phyloP scores from a whole-genome alignment of 2,888 invertebrate species.

The Prosapia bicincta region DNA sequence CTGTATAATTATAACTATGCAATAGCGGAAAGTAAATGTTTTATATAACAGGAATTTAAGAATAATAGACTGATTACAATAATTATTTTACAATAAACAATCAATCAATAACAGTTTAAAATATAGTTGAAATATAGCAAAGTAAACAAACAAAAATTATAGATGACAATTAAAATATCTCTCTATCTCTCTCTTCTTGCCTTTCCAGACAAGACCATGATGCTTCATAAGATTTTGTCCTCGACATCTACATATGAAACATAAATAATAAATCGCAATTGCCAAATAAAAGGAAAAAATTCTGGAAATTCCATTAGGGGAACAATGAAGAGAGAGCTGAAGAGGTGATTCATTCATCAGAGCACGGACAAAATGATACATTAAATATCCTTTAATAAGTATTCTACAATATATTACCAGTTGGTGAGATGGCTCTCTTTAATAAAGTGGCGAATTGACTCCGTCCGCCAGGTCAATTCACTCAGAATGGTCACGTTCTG shows the following conservation, averaged over 20 bases:
- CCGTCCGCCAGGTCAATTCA: background rate
- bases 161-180: background rate
- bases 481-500: background rate
- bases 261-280: background rate
- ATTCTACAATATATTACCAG: background rate
- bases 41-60: too few relatives aligned
- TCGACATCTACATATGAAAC: background rate
- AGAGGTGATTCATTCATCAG: background rate
- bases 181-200: background rate
- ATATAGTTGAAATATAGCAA: too few relatives aligned
- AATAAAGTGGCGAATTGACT: conserved; percentile 1
- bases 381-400: background rate
- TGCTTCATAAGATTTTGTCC: background rate
- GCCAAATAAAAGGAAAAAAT: background rate
- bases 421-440: background rate
- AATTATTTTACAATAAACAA: too few relatives aligned
- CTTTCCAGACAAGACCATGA: background rate
- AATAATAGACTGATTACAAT: too few relatives aligned
- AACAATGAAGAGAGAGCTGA: background rate
- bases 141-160: too few relatives aligned
- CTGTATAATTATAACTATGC: too few relatives aligned
- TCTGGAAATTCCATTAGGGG: background rate
- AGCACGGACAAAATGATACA: background rate
- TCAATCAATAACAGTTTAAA: too few relatives aligned
- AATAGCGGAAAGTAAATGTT: too few relatives aligned